Base-by-base conservation (phyloP, 2,888 invertebrate genomes). In the Cybosia mesomella region DNA sequence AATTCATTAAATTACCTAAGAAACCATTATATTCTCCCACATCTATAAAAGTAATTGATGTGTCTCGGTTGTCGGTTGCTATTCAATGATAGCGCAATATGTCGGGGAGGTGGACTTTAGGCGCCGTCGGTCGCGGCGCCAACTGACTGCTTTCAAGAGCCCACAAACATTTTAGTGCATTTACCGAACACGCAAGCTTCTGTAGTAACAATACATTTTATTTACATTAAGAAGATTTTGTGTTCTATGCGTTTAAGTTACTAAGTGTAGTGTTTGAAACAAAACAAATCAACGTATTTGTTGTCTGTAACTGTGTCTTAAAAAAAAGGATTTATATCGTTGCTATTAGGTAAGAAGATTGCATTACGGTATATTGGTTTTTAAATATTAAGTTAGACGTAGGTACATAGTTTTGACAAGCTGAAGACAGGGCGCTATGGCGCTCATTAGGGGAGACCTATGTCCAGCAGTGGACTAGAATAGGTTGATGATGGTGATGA, bases 51-150 rank as follows among this genome's bases (percentile, higher is more conserved):
- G 60, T 66, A 61, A 61, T 55, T 55, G 59, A 3, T 22, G 58
- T 58, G 11, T 60, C 67, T 67, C 67, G 66, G 53, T 18, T 62
- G 68, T 66, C 67, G 66, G 53, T 24, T 54, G 58, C 64, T 58
- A 61, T 62, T 36, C 58, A 18, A 67, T 22, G 71, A 49, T 74
- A 69, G 62, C 74, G 81, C 83, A 82, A 82, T 67, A 70, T 43
- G 49, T 53, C 43, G 39, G 18, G 57, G 82, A 83, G 83, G 88
- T 77, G 85, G 86, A 84, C 81, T 85, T 22, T 70, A 58, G 66
- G 70, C 63, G 36, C 24, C 55, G n/a, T n/a, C n/a, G n/a, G n/a
- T n/a, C n/a, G n/a, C n/a, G n/a, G n/a, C n/a, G 53, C 28, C 34
- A 63, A 66, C 66, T 81, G 75, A 80, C 85, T 83, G 78, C 75